These are phyloP conservation scores for Anaspis maculata DNA, from an alignment of 2,888 invertebrate genomes.

Conservation along the genomic window DNA sequence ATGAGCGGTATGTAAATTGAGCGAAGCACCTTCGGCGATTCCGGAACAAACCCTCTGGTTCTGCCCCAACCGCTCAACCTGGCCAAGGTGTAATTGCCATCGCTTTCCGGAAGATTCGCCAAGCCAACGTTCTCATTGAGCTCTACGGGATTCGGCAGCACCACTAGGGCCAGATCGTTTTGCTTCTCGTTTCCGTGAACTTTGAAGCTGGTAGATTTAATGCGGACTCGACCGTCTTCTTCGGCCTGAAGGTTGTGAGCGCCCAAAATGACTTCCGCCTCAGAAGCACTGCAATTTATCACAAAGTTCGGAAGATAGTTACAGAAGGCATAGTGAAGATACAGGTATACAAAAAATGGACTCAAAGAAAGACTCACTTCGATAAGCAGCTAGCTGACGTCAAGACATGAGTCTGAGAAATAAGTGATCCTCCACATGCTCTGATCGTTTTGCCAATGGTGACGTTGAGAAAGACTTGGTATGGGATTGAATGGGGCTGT, in stretches of 20 bases:
- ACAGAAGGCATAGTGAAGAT: too few species aligned
- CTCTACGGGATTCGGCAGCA: constrained; percentile 18
- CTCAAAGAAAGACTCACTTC: neutral
- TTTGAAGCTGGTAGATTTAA: constrained; percentile 12
- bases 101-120: constrained; percentile 15
- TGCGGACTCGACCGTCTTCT: constrained; percentile 7
- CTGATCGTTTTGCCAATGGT: neutral
- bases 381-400: constrained; percentile 18
- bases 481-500: constrained; percentile 16
- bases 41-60: constrained; percentile 7
- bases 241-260: constrained; percentile 20
- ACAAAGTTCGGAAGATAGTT: too few species aligned
- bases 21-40: neutral
- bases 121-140: constrained; percentile 29
- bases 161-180: constrained; percentile 30
- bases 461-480: constrained; percentile 11
- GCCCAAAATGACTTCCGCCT: constrained; percentile 16
- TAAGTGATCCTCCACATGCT: constrained; percentile 18
- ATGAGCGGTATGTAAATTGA: neutral
- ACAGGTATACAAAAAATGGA: neutral
- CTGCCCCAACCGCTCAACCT: constrained; percentile 18
- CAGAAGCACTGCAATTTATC: neutral
- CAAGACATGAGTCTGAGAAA: constrained; percentile 13
- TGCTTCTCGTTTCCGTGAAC: constrained; percentile 21
- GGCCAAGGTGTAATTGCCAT: constrained; percentile 5